Evolutionary conservation across 2,113 vertebrate species (phyloP).

Genomic region (Saimiri boliviensis): DNA sequence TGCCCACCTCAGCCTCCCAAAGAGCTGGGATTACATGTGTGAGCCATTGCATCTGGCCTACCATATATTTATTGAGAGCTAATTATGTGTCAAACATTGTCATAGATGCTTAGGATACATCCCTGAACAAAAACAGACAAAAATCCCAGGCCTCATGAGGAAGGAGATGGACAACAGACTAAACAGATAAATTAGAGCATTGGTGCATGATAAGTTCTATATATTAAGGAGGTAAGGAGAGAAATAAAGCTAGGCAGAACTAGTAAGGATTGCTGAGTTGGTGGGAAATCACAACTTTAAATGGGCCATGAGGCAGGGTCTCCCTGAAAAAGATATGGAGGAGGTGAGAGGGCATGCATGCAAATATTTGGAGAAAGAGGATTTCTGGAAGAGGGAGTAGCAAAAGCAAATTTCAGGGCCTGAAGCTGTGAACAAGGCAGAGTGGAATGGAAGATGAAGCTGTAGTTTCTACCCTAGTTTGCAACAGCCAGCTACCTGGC

Average conservation of each 20-base stretch:
- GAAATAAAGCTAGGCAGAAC: neutral
- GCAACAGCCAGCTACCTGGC: neutral
- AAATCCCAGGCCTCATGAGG: neutral
- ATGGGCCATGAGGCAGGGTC: fast-evolving
- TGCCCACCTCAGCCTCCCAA: no score
- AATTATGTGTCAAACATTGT: neutral
- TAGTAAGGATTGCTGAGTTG: neutral
- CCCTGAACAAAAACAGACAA: neutral
- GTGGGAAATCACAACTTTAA: neutral
- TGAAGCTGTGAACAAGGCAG: neutral
- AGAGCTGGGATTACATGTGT: no score
- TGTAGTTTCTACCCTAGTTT: neutral
- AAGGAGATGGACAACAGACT: neutral
- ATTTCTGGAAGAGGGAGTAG: neutral
- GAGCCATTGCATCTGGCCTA: no score
- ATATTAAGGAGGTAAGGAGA: neutral
- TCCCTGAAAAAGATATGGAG: neutral
- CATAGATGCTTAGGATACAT: neutral
- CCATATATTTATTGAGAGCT: neutral
- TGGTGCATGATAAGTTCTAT: neutral
- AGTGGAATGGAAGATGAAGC: neutral
- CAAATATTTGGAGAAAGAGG: neutral
- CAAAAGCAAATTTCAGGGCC: neutral
- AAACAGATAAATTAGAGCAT: neutral
- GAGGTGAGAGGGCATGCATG: neutral